Evolutionary conservation across 1,140 invertebrate species (phyloP).

Genomic region (Thalassaphorura encarpata): DNA sequence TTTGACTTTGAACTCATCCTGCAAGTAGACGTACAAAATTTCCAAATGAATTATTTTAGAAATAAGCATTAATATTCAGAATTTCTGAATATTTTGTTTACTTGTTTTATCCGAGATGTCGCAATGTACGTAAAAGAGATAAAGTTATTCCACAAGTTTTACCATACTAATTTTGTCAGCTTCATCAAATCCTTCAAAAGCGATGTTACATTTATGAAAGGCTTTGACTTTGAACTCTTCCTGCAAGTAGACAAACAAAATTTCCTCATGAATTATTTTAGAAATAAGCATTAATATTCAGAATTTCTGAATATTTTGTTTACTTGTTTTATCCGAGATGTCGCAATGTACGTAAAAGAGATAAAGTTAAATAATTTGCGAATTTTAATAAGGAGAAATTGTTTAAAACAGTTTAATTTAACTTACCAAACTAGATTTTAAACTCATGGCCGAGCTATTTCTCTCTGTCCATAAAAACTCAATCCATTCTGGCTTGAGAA

Average conservation of each 20-base stretch:
- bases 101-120: no score
- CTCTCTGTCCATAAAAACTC: slow-evolving; percentile 64
- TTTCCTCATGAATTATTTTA: no score
- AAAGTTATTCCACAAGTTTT: slow-evolving; percentile 71
- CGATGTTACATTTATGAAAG: slow-evolving; percentile 54
- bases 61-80: no score
- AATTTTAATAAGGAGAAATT: not conserved
- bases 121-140: no score
- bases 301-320: no score
- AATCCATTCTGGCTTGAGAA: slow-evolving; percentile 81
- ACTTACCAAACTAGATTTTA: slow-evolving; percentile 13
- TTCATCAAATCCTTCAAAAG: slow-evolving; percentile 59
- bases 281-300: no score
- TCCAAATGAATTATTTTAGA: no score
- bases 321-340: no score
- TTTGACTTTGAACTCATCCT: slow-evolving; percentile 47
- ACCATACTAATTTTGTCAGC: slow-evolving; percentile 85
- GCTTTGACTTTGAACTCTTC: slow-evolving; percentile 53
- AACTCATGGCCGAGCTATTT: slow-evolving; percentile 5
- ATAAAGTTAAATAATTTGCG: not conserved
- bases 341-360: no score
- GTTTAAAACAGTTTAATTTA: slow-evolving; percentile 26
- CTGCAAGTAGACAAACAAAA: no score
- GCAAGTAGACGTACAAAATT: no score
- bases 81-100: no score